A percentile compares a stretch with the other conserved stretches of the same genome.
Evolutionary conservation across 2,797 vertebrate species (phyloP).

Genomic region (Anolis apletophallus): DNA sequence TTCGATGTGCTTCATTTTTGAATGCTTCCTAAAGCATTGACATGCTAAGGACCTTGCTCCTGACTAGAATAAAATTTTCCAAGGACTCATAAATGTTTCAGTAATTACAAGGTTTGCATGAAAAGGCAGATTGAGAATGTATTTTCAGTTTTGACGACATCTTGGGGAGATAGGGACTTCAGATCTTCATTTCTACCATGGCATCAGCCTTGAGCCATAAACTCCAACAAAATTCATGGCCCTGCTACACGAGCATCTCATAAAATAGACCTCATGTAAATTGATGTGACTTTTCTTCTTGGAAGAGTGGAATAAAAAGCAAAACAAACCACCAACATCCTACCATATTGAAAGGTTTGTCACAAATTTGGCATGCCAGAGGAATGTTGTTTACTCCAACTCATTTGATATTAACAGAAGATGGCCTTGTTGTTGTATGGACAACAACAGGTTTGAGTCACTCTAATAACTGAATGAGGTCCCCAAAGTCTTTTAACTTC

Average conservation of each 20-base stretch:
- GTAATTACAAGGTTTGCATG: not conserved
- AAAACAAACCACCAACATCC: not conserved
- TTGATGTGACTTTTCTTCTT: not conserved
- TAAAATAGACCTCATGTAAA: not conserved
- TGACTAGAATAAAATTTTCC: slow-evolving; percentile 19
- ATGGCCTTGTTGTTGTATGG: not conserved
- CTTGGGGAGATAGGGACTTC: not conserved
- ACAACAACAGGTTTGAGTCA: not conserved
- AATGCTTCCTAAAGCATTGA: slow-evolving; percentile 30
- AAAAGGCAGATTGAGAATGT: slow-evolving; percentile 10
- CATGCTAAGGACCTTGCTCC: slow-evolving; percentile 12
- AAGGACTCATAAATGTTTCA: slow-evolving; percentile 7
- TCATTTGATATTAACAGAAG: not conserved
- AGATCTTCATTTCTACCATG: not conserved
- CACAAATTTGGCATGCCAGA: not conserved
- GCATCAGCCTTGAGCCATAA: not conserved
- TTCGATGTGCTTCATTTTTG: slow-evolving; percentile 22
- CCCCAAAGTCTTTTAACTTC: not conserved
- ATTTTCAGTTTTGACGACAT: slow-evolving; percentile 13
- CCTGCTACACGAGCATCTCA: slow-evolving; percentile 2
- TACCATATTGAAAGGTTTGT: not conserved
- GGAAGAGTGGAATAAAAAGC: not conserved
- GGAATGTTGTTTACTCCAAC: not conserved
- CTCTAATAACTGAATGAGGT: not conserved
- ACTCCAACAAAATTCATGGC: not conserved